Conservation (phyloP, 1,140 invertebrate species). For the Patella vulgata region DNA sequence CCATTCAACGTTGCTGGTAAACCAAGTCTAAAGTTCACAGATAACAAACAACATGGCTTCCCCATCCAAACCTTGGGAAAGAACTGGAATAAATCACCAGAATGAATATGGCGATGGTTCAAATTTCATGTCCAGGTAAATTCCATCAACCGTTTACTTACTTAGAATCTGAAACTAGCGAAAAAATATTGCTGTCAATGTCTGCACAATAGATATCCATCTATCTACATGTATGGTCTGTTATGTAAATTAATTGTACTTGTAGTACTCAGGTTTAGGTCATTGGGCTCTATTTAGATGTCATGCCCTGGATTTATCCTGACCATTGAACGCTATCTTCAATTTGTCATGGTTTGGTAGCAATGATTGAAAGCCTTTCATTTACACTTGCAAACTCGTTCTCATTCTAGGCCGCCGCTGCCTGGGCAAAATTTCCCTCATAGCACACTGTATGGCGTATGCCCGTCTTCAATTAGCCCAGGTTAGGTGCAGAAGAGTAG, state of each 20-base stretch:
- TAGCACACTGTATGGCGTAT: too few species aligned
- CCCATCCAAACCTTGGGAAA: slow-evolving; percentile 63
- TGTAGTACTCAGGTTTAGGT: not conserved
- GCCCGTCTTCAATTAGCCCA: too few species aligned
- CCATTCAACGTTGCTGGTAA: too few species aligned
- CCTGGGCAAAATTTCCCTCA: too few species aligned
- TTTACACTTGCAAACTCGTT: too few species aligned
- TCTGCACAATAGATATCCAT: not conserved
- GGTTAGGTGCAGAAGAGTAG: too few species aligned
- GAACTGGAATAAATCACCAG: slow-evolving; percentile 54
- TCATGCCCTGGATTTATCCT: too few species aligned
- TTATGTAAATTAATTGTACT: not conserved
- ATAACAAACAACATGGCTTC: slow-evolving; percentile 46
- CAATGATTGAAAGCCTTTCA: too few species aligned
- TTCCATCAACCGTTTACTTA: too few species aligned
- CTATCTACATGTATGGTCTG: not conserved
- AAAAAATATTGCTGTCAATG: not conserved
- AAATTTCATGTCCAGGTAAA: slow-evolving; percentile 56
- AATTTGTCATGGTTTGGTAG: too few species aligned
- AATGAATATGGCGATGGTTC: slow-evolving; percentile 31
- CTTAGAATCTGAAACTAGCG: slow-evolving; percentile 11
- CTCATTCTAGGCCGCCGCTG: too few species aligned
- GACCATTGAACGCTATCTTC: not conserved
- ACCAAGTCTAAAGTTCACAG: not conserved
- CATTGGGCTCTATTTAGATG: not conserved